A percentile compares a stretch with the other conserved stretches of the same genome.
Evolutionary conservation across 2,113 vertebrate genomes (phyloP).

Genomic region (Pheucticus melanocephalus): DNA sequence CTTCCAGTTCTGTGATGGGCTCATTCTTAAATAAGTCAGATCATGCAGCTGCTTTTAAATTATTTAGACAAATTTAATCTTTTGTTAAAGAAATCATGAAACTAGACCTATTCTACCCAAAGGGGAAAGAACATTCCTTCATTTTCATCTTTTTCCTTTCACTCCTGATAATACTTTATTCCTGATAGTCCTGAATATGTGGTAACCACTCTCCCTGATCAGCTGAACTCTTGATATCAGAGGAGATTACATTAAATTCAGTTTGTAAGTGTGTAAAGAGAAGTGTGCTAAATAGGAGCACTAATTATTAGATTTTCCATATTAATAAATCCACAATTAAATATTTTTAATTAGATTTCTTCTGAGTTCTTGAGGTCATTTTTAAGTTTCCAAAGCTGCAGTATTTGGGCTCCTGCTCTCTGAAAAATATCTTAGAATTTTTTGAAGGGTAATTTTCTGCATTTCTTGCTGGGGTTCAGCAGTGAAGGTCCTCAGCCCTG

Average conservation of each 20-base stretch:
- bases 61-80: not conserved
- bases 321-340: not conserved
- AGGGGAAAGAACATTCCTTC: not conserved
- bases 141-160: not conserved
- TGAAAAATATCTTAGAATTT: not conserved
- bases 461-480: accelerated
- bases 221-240: not conserved
- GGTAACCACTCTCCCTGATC: not conserved
- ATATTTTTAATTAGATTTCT: not conserved
- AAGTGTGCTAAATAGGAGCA: not conserved
- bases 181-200: not conserved
- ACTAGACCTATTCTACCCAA: not conserved
- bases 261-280: not conserved
- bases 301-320: not conserved
- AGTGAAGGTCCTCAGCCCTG: not conserved
- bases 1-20: not conserved
- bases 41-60: not conserved
- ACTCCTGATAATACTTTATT: not conserved
- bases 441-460: not conserved
- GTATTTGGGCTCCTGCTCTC: not conserved
- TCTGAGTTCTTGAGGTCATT: not conserved
- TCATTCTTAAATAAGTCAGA: not conserved
- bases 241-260: not conserved
- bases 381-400: not conserved
- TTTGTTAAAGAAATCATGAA: not conserved